A percentile compares a stretch with the other conserved stretches of the same genome.
Conservation (phyloP, 2,113 vertebrate species). For the Mungos mungo region DNA sequence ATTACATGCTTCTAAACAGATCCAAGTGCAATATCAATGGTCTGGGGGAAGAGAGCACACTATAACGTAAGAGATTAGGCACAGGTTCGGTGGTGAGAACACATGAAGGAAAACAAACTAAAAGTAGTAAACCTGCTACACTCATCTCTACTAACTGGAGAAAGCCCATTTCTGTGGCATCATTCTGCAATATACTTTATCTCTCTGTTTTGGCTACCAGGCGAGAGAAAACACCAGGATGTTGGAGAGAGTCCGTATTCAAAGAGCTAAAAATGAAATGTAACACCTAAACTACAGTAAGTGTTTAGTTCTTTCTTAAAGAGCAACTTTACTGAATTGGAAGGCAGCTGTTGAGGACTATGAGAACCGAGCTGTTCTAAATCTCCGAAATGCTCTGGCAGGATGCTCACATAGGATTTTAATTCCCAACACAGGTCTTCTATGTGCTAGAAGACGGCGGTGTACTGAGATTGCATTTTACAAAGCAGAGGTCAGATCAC, state of each 20-base stretch:
- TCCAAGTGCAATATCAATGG: neutral
- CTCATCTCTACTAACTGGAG: neutral
- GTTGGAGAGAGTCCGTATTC: neutral
- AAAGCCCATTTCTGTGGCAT: conserved; percentile 3
- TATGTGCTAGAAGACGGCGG: neutral
- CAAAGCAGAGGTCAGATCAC: conserved; percentile 13
- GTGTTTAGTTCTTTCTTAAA: conserved; percentile 47
- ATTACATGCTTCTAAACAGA: neutral
- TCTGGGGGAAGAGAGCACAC: neutral
- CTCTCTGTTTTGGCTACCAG: neutral
- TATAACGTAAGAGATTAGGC: neutral
- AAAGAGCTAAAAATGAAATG: conserved; percentile 53
- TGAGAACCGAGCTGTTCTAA: conserved; percentile 1
- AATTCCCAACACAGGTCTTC: conserved; percentile 1
- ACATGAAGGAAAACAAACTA: neutral
- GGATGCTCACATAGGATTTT: neutral
- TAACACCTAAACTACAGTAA: conserved; percentile 35
- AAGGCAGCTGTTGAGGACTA: neutral
- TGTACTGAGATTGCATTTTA: neutral
- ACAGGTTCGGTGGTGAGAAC: neutral
- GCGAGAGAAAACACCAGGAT: conserved; percentile 52
- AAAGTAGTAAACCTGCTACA: neutral
- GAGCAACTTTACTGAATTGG: neutral
- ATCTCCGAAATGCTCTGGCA: neutral
- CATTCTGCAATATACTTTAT: neutral